phyloP scores from a whole-genome alignment of 2,113 vertebrate genomes.

The Cebidichthys violaceus region DNA sequence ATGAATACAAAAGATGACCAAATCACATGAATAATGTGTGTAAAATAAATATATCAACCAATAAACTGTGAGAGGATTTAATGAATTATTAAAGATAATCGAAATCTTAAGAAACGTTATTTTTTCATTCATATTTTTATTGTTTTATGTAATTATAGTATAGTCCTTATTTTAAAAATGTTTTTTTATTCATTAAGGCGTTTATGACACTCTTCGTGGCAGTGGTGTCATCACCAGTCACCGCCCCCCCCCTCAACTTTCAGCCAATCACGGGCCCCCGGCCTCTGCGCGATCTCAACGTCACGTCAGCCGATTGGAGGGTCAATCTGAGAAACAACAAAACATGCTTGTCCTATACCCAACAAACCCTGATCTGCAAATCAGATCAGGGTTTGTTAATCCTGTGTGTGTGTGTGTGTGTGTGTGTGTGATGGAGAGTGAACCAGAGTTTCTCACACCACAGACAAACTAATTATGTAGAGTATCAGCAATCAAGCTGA shows the following conservation, averaged over 20 bases:
- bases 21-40: not conserved
- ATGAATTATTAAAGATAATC: no score
- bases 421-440: not conserved
- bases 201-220: no score
- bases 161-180: no score
- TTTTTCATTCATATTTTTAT: not conserved
- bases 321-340: constrained; percentile 19
- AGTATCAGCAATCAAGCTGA: not conserved
- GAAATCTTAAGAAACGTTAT: no score
- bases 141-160: not conserved
- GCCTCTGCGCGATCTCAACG: not conserved
- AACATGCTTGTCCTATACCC: not conserved
- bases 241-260: no score
- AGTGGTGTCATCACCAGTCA: no score
- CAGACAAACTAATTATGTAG: not conserved
- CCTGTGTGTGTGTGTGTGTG: not conserved
- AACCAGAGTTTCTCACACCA: not conserved
- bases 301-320: not conserved
- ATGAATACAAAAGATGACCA: not conserved
- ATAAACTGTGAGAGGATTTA: not conserved
- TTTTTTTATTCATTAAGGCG: no score
- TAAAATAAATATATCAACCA: not conserved
- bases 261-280: no score
- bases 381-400: constrained; percentile 10
- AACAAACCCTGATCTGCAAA: constrained; percentile 30